Conservation (phyloP, 2,797 vertebrate genomes). For the Melanogrammus aeglefinus region DNA sequence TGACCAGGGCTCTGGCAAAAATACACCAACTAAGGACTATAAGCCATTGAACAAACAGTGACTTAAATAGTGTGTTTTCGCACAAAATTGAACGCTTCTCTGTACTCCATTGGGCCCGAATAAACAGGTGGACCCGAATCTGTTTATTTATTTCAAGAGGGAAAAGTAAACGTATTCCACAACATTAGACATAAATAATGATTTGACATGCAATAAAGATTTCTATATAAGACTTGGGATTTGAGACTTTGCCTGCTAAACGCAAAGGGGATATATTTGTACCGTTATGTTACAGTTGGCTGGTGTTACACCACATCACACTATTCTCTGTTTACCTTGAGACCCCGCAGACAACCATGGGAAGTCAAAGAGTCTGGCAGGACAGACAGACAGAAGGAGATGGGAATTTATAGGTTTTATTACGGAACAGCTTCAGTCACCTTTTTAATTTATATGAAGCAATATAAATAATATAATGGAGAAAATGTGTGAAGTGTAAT, state of each 20-base stretch:
- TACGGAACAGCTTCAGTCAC: conserved; percentile 52
- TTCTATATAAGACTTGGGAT: neutral
- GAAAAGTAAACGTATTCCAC: conserved; percentile 28
- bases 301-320: conserved; percentile 9
- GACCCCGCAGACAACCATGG: conserved; percentile 61
- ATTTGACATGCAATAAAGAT: neutral
- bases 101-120: conserved; percentile 42
- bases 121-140: conserved; percentile 49
- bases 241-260: neutral
- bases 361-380: conserved; percentile 45
- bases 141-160: conserved; percentile 29
- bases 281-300: neutral
- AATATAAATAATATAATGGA: conserved; percentile 13
- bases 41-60: conserved; percentile 45
- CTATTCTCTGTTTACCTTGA: conserved; percentile 57
- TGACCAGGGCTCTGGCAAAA: conserved; percentile 62
- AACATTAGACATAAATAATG: conserved; percentile 21
- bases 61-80: conserved; percentile 52
- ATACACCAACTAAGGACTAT: conserved; percentile 58
- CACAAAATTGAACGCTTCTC: conserved; percentile 56
- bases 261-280: neutral
- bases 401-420: conserved; percentile 57
- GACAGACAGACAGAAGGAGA: conserved; percentile 26
- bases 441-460: conserved; percentile 44
- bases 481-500: neutral